Percentiles rank a stretch among this genome's conserved stretches.
Evolutionary conservation across 2,888 invertebrate species (phyloP).

Genomic region (Dichetophora obliterata): DNA sequence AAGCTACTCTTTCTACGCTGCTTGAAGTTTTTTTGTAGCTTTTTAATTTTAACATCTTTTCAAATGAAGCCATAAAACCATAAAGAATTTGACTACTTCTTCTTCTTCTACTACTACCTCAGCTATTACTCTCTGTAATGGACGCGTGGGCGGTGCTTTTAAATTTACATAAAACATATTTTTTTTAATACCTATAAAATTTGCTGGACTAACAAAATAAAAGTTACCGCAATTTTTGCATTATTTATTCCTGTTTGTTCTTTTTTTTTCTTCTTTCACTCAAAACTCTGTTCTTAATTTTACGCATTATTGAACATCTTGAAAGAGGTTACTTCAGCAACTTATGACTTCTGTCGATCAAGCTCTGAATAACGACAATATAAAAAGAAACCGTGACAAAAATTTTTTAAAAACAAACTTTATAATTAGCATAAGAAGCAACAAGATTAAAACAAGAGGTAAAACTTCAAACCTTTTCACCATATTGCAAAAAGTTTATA

Average conservation of each 20-base stretch:
- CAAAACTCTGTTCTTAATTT: conserved; percentile 50
- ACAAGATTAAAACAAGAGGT: background rate
- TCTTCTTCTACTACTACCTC: background rate
- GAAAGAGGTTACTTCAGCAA: conserved; percentile 43
- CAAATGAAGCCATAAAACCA: conserved; percentile 53
- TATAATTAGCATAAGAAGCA: conserved; percentile 53
- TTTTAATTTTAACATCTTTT: conserved; percentile 48
- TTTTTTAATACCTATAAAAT: conserved; percentile 36
- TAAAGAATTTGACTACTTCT: conserved; percentile 35
- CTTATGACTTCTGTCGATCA: conserved; percentile 51
- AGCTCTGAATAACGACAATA: conserved; percentile 43
- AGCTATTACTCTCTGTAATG: conserved; percentile 33
- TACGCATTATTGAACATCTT: conserved; percentile 53
- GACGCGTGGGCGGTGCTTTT: conserved; percentile 43
- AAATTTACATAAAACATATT: conserved; percentile 39
- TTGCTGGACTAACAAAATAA: conserved; percentile 16
- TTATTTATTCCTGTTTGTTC: conserved; percentile 18
- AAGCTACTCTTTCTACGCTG: background rate
- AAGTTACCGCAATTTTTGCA: conserved; percentile 31
- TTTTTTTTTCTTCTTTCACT: conserved; percentile 37
- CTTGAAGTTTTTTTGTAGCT: background rate
- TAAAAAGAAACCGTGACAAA: conserved; percentile 26
- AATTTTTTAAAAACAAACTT: conserved; percentile 47
- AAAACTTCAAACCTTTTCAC: background rate
- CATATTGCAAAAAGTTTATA: conserved; percentile 17